Conservation (phyloP, 2,797 vertebrate genomes). For the Chiroxiphia lanceolata region DNA sequence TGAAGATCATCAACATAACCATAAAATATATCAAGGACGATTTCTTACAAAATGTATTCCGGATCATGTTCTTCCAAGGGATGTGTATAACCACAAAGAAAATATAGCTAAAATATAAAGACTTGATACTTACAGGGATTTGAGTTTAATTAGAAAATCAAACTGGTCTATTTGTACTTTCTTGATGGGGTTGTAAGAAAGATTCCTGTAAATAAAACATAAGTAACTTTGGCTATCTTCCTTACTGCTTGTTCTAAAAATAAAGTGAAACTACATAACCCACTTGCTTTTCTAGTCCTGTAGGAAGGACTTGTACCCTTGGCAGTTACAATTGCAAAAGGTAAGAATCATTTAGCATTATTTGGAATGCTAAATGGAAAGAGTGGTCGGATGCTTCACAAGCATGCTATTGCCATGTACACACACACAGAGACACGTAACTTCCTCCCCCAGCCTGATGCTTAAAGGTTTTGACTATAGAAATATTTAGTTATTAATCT, state of each 20-base stretch:
- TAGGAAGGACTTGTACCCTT: background rate
- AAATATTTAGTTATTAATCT: background rate
- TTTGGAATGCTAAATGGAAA: no score
- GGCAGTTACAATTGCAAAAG: background rate
- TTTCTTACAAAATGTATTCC: background rate
- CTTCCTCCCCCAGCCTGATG: background rate
- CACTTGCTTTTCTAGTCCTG: background rate
- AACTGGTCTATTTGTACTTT: slow-evolving; percentile 90
- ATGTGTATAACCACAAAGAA: background rate
- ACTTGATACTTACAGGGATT: slow-evolving; percentile 89
- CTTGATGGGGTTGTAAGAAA: slow-evolving; percentile 92
- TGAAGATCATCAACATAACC: background rate
- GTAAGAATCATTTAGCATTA: background rate
- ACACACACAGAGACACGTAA: no score
- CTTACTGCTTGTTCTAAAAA: background rate
- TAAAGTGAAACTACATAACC: background rate
- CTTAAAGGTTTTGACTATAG: background rate
- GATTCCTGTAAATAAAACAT: slow-evolving; percentile 81
- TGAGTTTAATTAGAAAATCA: slow-evolving; percentile 88
- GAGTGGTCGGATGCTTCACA: background rate
- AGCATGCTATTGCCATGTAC: background rate
- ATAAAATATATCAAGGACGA: background rate
- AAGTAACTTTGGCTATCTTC: background rate
- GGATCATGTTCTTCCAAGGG: background rate
- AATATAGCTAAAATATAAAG: background rate